A percentile compares a stretch with the other conserved stretches of the same genome.
Evolutionary conservation across 1,140 invertebrate genomes (phyloP).

Genomic region (Penaeus vannamei): DNA sequence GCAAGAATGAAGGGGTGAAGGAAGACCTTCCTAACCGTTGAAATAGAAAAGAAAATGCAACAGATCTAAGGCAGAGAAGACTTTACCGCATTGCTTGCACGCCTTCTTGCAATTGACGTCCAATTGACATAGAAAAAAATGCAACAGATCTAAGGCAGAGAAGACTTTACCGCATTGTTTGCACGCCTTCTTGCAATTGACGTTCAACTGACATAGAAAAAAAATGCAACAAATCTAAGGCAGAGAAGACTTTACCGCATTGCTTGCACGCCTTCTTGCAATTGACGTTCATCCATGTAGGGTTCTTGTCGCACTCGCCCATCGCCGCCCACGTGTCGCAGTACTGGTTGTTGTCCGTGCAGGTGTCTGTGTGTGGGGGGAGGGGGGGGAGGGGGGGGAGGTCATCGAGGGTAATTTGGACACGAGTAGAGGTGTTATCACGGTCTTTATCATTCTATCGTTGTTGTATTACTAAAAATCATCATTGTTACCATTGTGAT

Average conservation of each 20-base stretch:
- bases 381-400: not conserved
- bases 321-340: conserved; percentile 70
- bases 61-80: not conserved
- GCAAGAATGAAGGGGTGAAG: not conserved
- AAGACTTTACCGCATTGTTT: conserved; percentile 69
- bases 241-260: conserved; percentile 68
- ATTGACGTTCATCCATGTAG: conserved; percentile 71
- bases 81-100: conserved; percentile 71
- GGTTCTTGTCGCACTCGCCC: conserved; percentile 72
- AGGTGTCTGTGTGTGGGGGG: conserved; percentile 19
- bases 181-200: conserved; percentile 72
- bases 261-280: conserved; percentile 72
- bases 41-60: not conserved
- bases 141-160: not conserved
- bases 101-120: conserved; percentile 71
- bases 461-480: too few relatives aligned
- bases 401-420: too few relatives aligned
- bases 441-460: too few relatives aligned
- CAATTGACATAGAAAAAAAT: conserved; percentile 60
- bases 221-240: not conserved
- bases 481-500: too few relatives aligned
- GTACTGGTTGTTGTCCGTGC: conserved; percentile 69
- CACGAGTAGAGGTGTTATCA: too few relatives aligned
- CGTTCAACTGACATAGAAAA: conserved; percentile 64
- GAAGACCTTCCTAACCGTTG: not conserved